Conservation (phyloP, 1,140 invertebrate genomes). For the Araneus ventricosus region DNA sequence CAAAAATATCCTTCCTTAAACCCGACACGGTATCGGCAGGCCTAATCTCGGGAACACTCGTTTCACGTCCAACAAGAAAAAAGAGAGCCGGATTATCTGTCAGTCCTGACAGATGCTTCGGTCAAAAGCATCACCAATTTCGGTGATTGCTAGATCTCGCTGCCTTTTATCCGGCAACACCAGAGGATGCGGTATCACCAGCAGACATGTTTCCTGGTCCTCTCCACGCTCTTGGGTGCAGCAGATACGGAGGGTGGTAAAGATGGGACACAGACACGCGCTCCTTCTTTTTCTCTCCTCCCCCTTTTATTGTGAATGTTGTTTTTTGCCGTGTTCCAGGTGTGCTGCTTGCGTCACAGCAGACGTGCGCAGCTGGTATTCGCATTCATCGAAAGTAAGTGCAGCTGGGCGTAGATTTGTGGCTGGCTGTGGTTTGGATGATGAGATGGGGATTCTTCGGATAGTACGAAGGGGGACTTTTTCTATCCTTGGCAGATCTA, state of each 20-base stretch:
- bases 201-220: not conserved
- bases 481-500: not conserved
- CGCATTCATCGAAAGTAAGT: slow-evolving; percentile 42
- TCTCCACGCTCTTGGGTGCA: not conserved
- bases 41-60: slow-evolving; percentile 49
- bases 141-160: slow-evolving; percentile 11
- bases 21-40: slow-evolving; percentile 23
- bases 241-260: not conserved
- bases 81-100: slow-evolving; percentile 48
- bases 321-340: slow-evolving; percentile 20
- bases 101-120: slow-evolving; percentile 67
- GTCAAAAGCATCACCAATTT: slow-evolving; percentile 29
- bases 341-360: slow-evolving; percentile 11
- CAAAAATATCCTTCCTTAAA: slow-evolving; percentile 27
- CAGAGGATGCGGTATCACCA: not conserved
- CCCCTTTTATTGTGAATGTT: not conserved
- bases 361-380: slow-evolving; percentile 54
- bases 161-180: not conserved
- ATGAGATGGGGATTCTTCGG: not conserved
- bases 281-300: not conserved
- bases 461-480: not conserved
- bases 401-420: slow-evolving; percentile 19
- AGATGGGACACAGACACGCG: not conserved
- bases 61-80: not conserved
- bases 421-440: not conserved